Conservation (phyloP, 2,888 invertebrate genomes). For the Pteria penguin region DNA sequence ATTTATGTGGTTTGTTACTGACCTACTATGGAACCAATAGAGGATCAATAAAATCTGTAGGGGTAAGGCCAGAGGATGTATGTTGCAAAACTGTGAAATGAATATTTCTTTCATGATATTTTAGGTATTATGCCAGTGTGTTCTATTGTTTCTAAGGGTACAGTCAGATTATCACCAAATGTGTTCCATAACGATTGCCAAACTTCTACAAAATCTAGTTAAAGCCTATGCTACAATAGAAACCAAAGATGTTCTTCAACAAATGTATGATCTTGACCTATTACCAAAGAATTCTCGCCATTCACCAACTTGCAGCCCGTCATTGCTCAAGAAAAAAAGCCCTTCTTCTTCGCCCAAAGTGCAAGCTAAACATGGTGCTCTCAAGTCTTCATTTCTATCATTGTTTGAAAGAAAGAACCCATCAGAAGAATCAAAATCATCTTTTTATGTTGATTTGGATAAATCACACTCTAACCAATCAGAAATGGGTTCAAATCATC, state of each 20-base stretch:
- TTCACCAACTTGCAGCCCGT: conserved; percentile 48
- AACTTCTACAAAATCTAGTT: conserved; percentile 59
- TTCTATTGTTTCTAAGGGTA: conserved; percentile 67
- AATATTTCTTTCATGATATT: not conserved
- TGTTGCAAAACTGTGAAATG: too few species aligned
- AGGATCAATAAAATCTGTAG: too few species aligned
- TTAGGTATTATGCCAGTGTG: conserved; percentile 64
- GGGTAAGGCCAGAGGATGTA: too few species aligned
- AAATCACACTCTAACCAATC: conserved; percentile 21
- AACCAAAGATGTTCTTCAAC: conserved; percentile 60
- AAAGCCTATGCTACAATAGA: conserved; percentile 55
- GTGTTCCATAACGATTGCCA: conserved; percentile 62
- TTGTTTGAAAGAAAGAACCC: conserved; percentile 69
- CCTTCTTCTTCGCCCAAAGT: conserved; percentile 57
- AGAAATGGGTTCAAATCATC: not conserved
- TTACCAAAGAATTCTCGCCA: conserved; percentile 46
- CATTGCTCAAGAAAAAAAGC: conserved; percentile 54
- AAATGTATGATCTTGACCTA: conserved; percentile 58
- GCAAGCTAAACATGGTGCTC: conserved; percentile 52
- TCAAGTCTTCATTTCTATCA: conserved; percentile 65
- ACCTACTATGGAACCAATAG: too few species aligned
- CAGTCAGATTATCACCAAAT: conserved; percentile 69
- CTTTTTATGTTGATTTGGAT: conserved; percentile 68
- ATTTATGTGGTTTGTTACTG: too few species aligned
- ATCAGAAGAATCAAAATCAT: conserved; percentile 61